These are phyloP conservation scores for Caenorhabditis remanei DNA, from an alignment of 1,140 invertebrate species.

Conservation along the genomic window DNA sequence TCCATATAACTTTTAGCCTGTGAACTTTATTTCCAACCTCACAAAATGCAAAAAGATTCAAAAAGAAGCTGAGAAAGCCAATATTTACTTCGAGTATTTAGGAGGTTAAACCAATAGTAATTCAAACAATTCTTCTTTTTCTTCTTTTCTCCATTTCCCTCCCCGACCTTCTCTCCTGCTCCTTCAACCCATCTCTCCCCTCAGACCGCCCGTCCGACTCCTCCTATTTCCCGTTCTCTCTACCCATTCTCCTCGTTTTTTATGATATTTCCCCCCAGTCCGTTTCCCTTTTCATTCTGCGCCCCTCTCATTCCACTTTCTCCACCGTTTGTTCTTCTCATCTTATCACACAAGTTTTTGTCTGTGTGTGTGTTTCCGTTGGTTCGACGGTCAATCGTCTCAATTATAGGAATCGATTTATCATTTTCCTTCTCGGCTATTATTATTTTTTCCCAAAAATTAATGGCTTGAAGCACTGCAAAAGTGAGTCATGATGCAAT, in stretches of 20 bases:
- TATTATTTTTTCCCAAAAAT: background rate
- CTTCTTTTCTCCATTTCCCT: background rate
- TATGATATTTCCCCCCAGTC: background rate
- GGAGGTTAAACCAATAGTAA: too few relatives aligned
- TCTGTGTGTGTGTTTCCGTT: conserved; percentile 14
- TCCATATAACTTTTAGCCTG: too few relatives aligned
- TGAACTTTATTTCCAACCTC: too few relatives aligned
- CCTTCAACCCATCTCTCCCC: conserved; percentile 5
- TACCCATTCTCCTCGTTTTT: background rate
- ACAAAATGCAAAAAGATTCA: too few relatives aligned
- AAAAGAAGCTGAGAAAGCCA: background rate
- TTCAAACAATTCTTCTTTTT: too few relatives aligned
- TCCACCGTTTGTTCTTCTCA: background rate
- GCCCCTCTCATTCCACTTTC: background rate
- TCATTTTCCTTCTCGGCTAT: background rate
- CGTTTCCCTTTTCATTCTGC: background rate
- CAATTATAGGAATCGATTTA: conserved; percentile 1
- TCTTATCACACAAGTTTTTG: conserved; percentile 34
- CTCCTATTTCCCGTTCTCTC: conserved; percentile 22
- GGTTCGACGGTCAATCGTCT: conserved; percentile 42
- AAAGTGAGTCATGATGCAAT: conserved; percentile 43
- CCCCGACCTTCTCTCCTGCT: background rate
- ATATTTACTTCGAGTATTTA: too few relatives aligned
- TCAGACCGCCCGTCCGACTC: conserved; percentile 45
- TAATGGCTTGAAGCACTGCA: background rate